phyloP scores from a whole-genome alignment of 2,113 vertebrate genomes.

The Cariama cristata region DNA sequence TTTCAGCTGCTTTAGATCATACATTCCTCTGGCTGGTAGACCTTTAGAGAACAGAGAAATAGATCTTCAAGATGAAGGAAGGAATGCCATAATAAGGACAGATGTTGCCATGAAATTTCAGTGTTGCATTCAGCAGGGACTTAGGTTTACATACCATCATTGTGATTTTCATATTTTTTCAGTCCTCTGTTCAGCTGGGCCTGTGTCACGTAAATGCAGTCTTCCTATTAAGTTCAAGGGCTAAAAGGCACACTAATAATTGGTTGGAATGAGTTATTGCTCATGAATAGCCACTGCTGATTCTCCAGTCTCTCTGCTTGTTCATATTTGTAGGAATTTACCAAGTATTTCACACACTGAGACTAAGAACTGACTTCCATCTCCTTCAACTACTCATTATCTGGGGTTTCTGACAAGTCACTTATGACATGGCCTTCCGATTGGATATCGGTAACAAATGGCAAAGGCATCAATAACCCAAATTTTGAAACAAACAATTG shows the following conservation, averaged over 20 bases:
- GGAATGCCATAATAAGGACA: conserved; percentile 43
- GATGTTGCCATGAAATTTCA: background rate
- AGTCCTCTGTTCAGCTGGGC: background rate
- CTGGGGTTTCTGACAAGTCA: background rate
- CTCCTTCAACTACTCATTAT: background rate
- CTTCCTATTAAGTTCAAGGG: background rate
- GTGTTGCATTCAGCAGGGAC: background rate
- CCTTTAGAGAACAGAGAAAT: conserved; percentile 32
- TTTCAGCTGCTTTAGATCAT: conserved; percentile 45
- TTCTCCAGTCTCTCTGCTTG: background rate
- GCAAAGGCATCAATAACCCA: background rate
- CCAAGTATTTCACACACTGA: background rate
- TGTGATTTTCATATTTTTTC: background rate
- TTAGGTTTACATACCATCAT: background rate
- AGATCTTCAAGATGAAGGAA: conserved; percentile 41
- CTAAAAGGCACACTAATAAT: background rate
- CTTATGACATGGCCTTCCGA: background rate
- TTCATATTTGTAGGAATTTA: background rate
- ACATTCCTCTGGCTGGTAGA: conserved; percentile 28
- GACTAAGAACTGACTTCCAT: background rate
- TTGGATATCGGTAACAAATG: background rate
- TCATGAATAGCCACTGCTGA: background rate
- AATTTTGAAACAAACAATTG: background rate
- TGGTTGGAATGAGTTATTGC: background rate
- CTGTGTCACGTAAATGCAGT: background rate